A percentile compares a stretch with the other conserved stretches of the same genome.
These are phyloP conservation scores for Calephelis virginiensis DNA, from an alignment of 1,140 invertebrate genomes.

Conservation along the genomic window DNA sequence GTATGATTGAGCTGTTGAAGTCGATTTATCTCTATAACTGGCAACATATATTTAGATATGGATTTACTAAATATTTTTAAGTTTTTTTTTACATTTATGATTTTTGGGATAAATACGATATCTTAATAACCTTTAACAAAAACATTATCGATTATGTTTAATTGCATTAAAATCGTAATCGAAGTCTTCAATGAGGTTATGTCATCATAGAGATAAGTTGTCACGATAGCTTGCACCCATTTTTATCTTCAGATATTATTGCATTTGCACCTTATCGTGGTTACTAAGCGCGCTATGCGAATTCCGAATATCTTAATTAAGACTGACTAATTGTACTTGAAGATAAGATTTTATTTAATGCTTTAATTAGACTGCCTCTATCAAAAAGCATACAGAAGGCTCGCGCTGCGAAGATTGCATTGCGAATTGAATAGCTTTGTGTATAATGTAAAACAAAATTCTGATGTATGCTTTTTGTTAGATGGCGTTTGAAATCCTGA, in stretches of 20 bases:
- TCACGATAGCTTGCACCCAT: not conserved
- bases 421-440: conserved; percentile 62
- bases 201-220: not conserved
- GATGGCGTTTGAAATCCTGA: conserved; percentile 39
- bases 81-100: too few species aligned
- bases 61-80: too few species aligned
- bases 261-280: conserved; percentile 6
- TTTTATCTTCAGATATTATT: not conserved
- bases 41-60: too few species aligned
- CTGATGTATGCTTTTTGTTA: conserved; percentile 62
- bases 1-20: too few species aligned
- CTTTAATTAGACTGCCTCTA: conserved; percentile 38
- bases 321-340: conserved; percentile 9
- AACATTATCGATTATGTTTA: not conserved
- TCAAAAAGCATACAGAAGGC: conserved; percentile 60
- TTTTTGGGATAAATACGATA: not conserved
- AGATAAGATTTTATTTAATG: conserved; percentile 13
- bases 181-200: not conserved
- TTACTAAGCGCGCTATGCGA: conserved; percentile 5
- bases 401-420: conserved; percentile 50
- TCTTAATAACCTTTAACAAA: not conserved
- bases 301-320: conserved; percentile 8
- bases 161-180: not conserved
- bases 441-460: conserved; percentile 43
- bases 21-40: too few species aligned